Evolutionary conservation across 2,113 vertebrate genomes (phyloP).

Genomic region (Eublepharis macularius): DNA sequence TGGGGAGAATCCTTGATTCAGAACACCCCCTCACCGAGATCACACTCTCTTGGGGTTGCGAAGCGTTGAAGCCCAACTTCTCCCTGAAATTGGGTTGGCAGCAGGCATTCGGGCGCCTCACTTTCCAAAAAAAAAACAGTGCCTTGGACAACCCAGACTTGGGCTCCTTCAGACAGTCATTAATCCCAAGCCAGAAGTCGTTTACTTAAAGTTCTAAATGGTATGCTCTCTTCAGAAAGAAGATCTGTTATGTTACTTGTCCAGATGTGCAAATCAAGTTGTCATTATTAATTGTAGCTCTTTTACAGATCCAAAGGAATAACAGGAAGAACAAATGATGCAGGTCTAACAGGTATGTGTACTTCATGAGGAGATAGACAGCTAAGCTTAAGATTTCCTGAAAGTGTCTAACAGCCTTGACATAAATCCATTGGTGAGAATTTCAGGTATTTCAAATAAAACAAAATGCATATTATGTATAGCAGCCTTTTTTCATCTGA

Average conservation of each 20-base stretch:
- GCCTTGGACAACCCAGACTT: no score
- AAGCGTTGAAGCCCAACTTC: no score
- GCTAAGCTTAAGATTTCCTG: neutral
- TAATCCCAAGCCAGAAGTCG: no score
- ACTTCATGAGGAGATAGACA: neutral
- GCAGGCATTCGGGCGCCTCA: no score
- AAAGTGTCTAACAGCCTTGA: neutral
- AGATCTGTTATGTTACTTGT: no score
- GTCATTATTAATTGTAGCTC: neutral
- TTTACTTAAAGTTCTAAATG: neutral
- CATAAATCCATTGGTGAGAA: neutral
- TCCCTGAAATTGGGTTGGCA: no score
- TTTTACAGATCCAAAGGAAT: neutral
- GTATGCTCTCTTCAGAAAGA: neutral
- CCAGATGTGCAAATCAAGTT: neutral
- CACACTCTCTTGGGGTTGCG: no score
- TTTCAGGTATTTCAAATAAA: neutral
- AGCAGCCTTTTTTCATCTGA: no score
- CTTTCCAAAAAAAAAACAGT: no score
- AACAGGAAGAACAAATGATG: neutral
- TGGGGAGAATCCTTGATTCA: no score
- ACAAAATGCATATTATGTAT: neutral
- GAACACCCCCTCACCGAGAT: no score
- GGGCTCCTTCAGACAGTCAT: no score
- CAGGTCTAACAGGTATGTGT: neutral